phyloP scores from a whole-genome alignment of 1,140 invertebrate genomes.

The Stenopsyche tienmushanensis region DNA sequence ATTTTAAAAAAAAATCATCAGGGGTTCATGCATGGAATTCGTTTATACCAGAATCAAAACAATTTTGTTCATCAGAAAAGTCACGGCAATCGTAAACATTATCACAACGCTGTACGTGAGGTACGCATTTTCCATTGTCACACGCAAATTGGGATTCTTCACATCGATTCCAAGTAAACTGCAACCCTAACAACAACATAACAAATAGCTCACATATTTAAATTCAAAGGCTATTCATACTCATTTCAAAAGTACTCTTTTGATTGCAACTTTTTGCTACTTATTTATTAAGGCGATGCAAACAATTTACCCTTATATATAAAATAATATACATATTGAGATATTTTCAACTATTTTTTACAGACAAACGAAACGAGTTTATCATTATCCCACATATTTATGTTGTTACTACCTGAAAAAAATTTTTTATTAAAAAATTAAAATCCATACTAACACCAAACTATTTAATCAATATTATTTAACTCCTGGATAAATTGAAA shows the following conservation, averaged over 20 bases:
- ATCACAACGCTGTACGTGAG: constrained; percentile 76
- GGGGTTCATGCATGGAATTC: constrained; percentile 15
- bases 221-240: not conserved
- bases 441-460: too few species aligned
- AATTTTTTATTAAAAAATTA: too few species aligned
- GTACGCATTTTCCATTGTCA: constrained; percentile 65
- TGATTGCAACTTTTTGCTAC: too few species aligned
- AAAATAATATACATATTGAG: too few species aligned
- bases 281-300: constrained; percentile 44
- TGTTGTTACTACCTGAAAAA: too few species aligned
- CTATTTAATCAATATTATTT: too few species aligned
- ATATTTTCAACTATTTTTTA: too few species aligned
- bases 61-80: constrained; percentile 88
- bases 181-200: constrained; percentile 29
- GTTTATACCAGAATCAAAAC: constrained; percentile 61
- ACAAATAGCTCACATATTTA: constrained; percentile 1
- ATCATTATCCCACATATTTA: too few species aligned
- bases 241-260: not conserved
- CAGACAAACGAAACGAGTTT: too few species aligned
- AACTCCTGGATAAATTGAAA: too few species aligned
- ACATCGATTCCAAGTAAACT: constrained; percentile 43
- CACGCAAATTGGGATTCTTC: constrained; percentile 63
- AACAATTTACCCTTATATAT: too few species aligned
- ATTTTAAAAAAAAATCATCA: too few species aligned
- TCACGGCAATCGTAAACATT: constrained; percentile 87